Evolutionary conservation across 2,113 vertebrate species (phyloP).

Genomic region (Alexandromys fortis): DNA sequence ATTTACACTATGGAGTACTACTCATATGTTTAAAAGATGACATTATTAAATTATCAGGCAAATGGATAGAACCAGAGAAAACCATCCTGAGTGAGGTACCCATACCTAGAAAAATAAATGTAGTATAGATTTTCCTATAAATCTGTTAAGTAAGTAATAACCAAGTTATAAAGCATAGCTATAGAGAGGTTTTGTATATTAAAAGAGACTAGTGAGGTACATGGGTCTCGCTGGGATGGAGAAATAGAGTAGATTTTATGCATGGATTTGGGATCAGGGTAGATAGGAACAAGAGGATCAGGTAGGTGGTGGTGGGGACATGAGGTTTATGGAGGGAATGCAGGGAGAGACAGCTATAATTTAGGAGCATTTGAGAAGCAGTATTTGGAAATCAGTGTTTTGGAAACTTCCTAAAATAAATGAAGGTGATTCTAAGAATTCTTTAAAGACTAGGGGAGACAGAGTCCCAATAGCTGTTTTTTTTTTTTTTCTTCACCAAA

Average conservation of each 20-base stretch:
- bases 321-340: background rate
- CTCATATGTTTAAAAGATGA: background rate
- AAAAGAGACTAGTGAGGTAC: background rate
- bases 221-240: background rate
- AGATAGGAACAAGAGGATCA: background rate
- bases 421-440: background rate
- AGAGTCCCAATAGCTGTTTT: background rate
- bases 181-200: background rate
- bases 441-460: background rate
- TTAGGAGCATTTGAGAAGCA: background rate
- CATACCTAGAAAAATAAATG: background rate
- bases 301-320: too few relatives aligned
- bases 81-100: background rate
- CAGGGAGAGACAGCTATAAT: background rate
- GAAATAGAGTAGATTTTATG: background rate
- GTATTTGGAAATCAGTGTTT: background rate
- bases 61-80: background rate
- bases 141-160: background rate
- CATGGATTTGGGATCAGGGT: background rate
- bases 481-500: background rate
- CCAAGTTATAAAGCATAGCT: background rate
- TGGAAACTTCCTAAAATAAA: background rate
- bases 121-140: background rate
- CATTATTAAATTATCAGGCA: background rate
- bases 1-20: background rate